Conservation (phyloP, 2,113 vertebrate genomes). For the Microtus richardsoni region DNA sequence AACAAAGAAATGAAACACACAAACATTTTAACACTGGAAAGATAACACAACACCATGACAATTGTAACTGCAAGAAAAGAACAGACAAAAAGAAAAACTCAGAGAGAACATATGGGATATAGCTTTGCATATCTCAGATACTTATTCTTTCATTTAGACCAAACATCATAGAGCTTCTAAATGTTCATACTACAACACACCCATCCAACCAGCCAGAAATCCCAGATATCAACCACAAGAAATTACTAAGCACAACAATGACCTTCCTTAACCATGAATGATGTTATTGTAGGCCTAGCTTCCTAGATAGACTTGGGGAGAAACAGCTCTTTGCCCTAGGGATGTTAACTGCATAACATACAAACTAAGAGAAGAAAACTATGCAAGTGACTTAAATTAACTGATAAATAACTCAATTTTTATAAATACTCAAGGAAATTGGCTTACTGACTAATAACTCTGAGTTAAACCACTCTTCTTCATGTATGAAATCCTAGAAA, state of each 20-base stretch:
- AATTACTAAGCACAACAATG: constrained; percentile 66
- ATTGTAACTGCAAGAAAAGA: constrained; percentile 46
- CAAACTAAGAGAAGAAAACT: background rate
- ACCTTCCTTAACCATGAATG: constrained; percentile 69
- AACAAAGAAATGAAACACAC: background rate
- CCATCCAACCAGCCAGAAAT: constrained; percentile 47
- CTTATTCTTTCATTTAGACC: constrained; percentile 59
- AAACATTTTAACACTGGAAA: constrained; percentile 45
- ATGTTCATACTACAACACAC: constrained; percentile 50
- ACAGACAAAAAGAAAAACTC: background rate
- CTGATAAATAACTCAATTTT: constrained; percentile 29
- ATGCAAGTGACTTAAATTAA: constrained; percentile 19
- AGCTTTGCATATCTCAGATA: constrained; percentile 50
- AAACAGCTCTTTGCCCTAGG: background rate
- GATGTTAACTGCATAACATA: background rate
- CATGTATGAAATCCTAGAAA: constrained; percentile 16
- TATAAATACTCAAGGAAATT: background rate
- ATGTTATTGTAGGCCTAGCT: constrained; percentile 45
- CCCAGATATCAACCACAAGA: constrained; percentile 30
- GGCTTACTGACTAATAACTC: background rate
- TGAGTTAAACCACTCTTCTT: background rate
- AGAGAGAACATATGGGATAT: constrained; percentile 43
- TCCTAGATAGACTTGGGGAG: constrained; percentile 66
- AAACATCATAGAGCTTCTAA: constrained; percentile 52
- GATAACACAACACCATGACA: constrained; percentile 44